Evolutionary conservation across 2,797 vertebrate genomes (phyloP).

Genomic region (Pipistrellus pygmaeus): DNA sequence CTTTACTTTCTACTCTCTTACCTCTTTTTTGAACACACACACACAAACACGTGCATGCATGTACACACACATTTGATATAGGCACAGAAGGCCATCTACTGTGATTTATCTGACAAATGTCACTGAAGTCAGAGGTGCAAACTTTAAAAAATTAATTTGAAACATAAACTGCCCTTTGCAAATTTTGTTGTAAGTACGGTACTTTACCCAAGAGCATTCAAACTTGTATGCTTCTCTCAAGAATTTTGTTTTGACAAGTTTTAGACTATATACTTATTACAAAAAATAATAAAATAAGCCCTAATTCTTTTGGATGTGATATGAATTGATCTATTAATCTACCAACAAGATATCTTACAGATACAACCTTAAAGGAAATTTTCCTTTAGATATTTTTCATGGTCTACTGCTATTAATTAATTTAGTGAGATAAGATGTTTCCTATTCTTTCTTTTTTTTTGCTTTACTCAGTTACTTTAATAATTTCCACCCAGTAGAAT

Average conservation of each 20-base stretch:
- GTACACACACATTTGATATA: background rate
- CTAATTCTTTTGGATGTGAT: background rate
- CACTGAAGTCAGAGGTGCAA: background rate
- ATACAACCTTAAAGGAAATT: background rate
- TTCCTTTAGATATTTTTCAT: conserved; percentile 13
- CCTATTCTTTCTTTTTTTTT: conserved; percentile 5
- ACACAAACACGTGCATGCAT: background rate
- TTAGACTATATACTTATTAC: background rate
- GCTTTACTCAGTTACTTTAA: conserved; percentile 50
- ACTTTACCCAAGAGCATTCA: background rate
- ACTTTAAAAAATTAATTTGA: conserved; percentile 45
- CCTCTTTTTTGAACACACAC: background rate
- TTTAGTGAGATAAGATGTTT: conserved; percentile 7
- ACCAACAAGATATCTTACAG: background rate
- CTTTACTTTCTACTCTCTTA: background rate
- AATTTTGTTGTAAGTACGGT: background rate
- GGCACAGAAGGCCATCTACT: background rate
- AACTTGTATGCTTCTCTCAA: background rate
- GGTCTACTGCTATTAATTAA: conserved; percentile 55
- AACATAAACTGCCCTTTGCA: conserved; percentile 32
- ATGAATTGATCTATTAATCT: background rate
- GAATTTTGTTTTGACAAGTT: conserved; percentile 53
- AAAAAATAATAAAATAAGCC: conserved; percentile 51
- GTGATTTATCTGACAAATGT: background rate
- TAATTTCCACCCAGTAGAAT: conserved; percentile 59